phyloP scores from a whole-genome alignment of 2,888 invertebrate genomes.

The Dioctria linearis region DNA sequence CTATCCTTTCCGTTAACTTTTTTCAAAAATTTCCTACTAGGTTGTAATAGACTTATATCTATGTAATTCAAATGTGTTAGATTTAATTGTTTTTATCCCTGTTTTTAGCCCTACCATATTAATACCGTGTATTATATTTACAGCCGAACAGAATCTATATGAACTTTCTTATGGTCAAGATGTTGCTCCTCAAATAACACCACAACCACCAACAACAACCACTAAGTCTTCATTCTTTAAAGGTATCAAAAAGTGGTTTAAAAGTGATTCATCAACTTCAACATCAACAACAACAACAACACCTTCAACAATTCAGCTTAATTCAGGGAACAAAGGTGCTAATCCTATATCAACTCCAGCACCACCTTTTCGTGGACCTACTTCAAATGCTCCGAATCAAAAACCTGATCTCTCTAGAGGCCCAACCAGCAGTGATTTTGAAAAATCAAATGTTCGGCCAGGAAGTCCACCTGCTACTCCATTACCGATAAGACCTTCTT shows the following conservation, averaged over 20 bases:
- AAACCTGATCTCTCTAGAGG: background rate
- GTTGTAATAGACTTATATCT: no score
- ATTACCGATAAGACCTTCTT: background rate
- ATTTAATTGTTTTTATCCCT: no score
- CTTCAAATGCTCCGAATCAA: background rate
- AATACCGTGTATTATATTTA: background rate
- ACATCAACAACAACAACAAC: constrained; percentile 61
- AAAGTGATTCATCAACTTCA: constrained; percentile 60
- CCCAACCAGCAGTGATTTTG: constrained; percentile 45
- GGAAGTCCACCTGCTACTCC: background rate
- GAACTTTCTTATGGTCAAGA: constrained; percentile 17
- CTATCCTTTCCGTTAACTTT: no score
- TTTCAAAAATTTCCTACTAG: no score
- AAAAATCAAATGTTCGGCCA: constrained; percentile 41
- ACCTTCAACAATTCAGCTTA: constrained; percentile 59
- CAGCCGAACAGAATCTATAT: constrained; percentile 25
- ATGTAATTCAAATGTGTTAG: no score
- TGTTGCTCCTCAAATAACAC: constrained; percentile 50
- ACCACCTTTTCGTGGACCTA: background rate
- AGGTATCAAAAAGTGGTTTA: constrained; percentile 66
- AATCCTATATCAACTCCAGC: background rate
- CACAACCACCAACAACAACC: constrained; percentile 64
- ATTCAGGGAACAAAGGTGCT: constrained; percentile 59
- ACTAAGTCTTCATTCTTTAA: constrained; percentile 66
- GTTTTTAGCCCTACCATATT: no score